Conservation (phyloP, 2,797 vertebrate species). For the Coilia nasus region DNA sequence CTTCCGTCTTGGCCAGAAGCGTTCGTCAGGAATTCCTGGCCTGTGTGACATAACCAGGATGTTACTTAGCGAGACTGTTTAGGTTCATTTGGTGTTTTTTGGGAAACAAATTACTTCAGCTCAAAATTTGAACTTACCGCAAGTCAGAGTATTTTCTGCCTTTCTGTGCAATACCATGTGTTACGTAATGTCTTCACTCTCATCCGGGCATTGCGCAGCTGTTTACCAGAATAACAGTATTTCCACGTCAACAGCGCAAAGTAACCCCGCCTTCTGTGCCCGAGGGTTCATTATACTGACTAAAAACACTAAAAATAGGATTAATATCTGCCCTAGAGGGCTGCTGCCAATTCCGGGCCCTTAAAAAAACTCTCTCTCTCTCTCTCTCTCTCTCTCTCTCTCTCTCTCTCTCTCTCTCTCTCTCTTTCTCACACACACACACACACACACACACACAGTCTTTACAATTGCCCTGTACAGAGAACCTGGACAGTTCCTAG, state of each 20-base stretch:
- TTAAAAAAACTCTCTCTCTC: too few relatives aligned
- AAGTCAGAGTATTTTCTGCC: neutral
- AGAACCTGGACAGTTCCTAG: too few relatives aligned
- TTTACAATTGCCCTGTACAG: too few relatives aligned
- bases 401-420: too few relatives aligned
- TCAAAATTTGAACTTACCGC: neutral
- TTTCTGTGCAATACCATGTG: neutral
- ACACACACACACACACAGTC: too few relatives aligned
- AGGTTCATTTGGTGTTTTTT: neutral
- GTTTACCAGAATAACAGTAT: constrained; percentile 5
- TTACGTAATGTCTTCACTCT: neutral
- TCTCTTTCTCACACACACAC: too few relatives aligned
- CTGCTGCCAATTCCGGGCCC: too few relatives aligned
- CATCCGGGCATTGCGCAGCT: constrained; percentile 14
- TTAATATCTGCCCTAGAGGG: too few relatives aligned
- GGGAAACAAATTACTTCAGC: neutral
- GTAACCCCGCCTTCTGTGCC: neutral
- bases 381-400: too few relatives aligned
- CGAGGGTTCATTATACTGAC: neutral
- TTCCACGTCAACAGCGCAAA: neutral
- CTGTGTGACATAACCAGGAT: neutral
- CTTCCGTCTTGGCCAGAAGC: neutral
- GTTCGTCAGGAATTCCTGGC: neutral
- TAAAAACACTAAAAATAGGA: neutral
- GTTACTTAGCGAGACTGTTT: neutral